Evolutionary conservation across 92 coral and sea anemone species (phyloP), one percentile per base, ranked within the genome.

Genomic region (Porites rus): DNA sequence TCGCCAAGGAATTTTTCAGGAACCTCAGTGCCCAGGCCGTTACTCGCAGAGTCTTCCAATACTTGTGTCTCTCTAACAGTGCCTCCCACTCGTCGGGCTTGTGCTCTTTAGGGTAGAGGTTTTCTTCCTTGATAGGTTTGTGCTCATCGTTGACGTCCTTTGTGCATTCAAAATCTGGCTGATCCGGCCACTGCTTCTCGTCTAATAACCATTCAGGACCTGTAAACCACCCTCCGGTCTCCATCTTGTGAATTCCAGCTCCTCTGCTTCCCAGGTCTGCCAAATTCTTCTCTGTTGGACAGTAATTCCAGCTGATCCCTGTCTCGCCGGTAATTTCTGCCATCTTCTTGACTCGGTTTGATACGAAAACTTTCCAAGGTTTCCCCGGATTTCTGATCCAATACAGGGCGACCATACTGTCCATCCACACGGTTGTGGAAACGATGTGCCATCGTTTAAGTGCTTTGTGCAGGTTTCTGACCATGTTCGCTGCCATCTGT

Each of bases 261-360:
- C 92, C 92, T 65, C 90, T 65, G 65, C 96, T 93, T 73, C 92
- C 94, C 10, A 91, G 76, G 52, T 93, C 93, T 52, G 93, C 93
- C 52, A 94, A 77, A 72, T 94, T 94, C 46, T 38, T 38, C 46
- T 38, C 7, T 38, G 46, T 38, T 38, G 46, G 46, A 38, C 46
- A 38, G 5, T 93, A 69, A 78, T 72, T 91, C 91, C 97, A 91
- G 51, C 10, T 54, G 21, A 82, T 80, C 8, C 84, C 83, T 6
- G 86, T 83, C 31, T 93, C 89, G n/a, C 43, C 59, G 2, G 92
- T 78, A 70, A 89, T 91, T 60, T 86, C 90, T 11, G 91, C 88
- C 14, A 94, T 89, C 77, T 89, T 93, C 70, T 74, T 92, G 25
- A 86, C 94, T 10, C 92, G 53, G 74, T 91, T 87, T 22, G 88